These are phyloP conservation scores for Hyposoter didymator DNA, from an alignment of 2,888 invertebrate genomes.

Conservation along the genomic window DNA sequence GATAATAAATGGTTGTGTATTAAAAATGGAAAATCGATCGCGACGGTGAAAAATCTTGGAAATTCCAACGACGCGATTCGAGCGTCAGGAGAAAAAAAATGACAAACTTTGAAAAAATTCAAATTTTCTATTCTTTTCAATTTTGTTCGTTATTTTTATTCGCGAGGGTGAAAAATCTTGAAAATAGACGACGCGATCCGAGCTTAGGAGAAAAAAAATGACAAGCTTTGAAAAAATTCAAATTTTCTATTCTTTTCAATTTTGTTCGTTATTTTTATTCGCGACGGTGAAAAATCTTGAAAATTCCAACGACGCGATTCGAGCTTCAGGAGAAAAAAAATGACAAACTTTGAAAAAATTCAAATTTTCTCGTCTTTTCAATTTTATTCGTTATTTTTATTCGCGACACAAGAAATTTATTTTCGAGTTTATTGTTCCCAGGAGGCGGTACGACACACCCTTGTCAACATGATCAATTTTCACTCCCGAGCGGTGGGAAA, in stretches of 20 bases:
- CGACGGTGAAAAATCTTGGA: not conserved
- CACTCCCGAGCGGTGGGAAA: constrained; percentile 19
- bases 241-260: no score
- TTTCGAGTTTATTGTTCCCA: not conserved
- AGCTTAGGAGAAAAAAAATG: no score
- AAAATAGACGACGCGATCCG: no score
- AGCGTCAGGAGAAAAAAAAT: not conserved
- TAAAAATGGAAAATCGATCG: not conserved
- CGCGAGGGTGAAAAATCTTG: no score
- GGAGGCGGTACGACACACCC: constrained; percentile 26
- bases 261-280: no score
- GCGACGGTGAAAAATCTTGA: not conserved
- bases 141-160: not conserved
- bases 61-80: not conserved
- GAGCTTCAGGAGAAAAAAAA: not conserved
- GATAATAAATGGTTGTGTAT: not conserved
- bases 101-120: not conserved
- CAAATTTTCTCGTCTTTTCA: not conserved
- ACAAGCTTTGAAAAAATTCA: no score
- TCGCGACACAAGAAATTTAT: not conserved
- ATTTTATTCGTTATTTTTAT: not conserved
- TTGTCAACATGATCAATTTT: constrained; percentile 8
- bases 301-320: not conserved
- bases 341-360: not conserved
- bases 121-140: not conserved